These are phyloP conservation scores for Chromis chromis DNA, from an alignment of 2,797 vertebrate genomes.

Conservation along the genomic window DNA sequence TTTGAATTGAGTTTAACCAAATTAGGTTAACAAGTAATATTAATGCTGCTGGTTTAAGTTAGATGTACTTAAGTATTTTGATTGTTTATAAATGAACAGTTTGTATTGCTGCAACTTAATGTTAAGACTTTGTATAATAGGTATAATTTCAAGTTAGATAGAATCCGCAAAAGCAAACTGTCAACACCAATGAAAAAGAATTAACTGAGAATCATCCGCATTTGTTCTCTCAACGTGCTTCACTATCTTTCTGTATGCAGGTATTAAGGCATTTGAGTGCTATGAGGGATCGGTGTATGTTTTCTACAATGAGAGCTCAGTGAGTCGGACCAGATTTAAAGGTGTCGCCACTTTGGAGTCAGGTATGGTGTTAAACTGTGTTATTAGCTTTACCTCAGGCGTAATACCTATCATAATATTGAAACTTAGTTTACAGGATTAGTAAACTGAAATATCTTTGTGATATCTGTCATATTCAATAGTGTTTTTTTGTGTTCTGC, in stretches of 20 bases:
- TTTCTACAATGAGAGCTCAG: slow-evolving; percentile 61
- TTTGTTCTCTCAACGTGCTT: background rate
- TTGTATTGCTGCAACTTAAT: too few species aligned
- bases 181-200: too few species aligned
- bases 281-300: slow-evolving; percentile 85
- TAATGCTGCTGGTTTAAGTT: too few species aligned
- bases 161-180: background rate
- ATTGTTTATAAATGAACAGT: too few species aligned
- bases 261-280: slow-evolving; percentile 81
- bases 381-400: background rate
- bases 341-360: slow-evolving; percentile 65
- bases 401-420: background rate
- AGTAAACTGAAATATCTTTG: background rate
- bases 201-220: too few species aligned
- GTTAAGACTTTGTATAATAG: too few species aligned
- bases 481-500: background rate
- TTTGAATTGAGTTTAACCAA: too few species aligned
- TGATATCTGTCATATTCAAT: background rate
- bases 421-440: too few species aligned
- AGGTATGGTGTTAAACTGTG: slow-evolving; percentile 76
- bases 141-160: too few species aligned
- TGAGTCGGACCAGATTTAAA: slow-evolving; percentile 64
- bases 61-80: too few species aligned
- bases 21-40: too few species aligned
- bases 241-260: slow-evolving; percentile 56